Base-by-base conservation (phyloP, 2,113 vertebrate genomes). In the Phycodurus eques region DNA sequence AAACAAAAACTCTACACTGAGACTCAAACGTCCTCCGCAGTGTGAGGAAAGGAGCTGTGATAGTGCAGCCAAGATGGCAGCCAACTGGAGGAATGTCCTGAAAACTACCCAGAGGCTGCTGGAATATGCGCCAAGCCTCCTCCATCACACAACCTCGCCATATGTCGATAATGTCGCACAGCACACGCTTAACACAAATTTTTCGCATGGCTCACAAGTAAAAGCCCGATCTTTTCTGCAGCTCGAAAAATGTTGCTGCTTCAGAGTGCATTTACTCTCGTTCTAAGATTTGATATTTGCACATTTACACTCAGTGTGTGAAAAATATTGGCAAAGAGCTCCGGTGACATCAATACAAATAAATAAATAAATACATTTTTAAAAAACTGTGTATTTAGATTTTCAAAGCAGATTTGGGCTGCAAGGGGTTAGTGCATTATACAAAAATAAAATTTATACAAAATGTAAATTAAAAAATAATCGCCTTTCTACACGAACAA, bases 71-170 rank as follows among this genome's bases (percentile, higher is more conserved):
- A 85, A 85, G 90, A 83, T 73, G 59, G 70, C 71, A 83, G 79
- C 79, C 85, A 87, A 75, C 72, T 86, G 83, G 87, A 86, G 72
- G 80, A 84, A 88, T 85, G 82, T 88, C 87, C 86, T 80, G 79
- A 86, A 81, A 90, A 78, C 82, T 83, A 76, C 81, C 91, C 89
- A 80, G 84, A 84, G 89, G 90, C 88, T 89, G 76, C 81, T 90
- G 90, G 90, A 86, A 82, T 62, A 47, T 15, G 20, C 71, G 72
- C 35, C 54, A 33, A 70, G 76, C 86, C 85, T 78, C 77, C 78
- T 81, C 80, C 64, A n/a, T 74, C 83, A 84, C 79, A 80, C 83
- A 80, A 73, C 62, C 71, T 62, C 73, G 67, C 88, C 85, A 88
- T 92, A 91, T 92, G 90, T 27, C 27, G 27, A 27, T 27, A 27